Conservation (phyloP, 2,113 vertebrate species). For the Desmodus rotundus region DNA sequence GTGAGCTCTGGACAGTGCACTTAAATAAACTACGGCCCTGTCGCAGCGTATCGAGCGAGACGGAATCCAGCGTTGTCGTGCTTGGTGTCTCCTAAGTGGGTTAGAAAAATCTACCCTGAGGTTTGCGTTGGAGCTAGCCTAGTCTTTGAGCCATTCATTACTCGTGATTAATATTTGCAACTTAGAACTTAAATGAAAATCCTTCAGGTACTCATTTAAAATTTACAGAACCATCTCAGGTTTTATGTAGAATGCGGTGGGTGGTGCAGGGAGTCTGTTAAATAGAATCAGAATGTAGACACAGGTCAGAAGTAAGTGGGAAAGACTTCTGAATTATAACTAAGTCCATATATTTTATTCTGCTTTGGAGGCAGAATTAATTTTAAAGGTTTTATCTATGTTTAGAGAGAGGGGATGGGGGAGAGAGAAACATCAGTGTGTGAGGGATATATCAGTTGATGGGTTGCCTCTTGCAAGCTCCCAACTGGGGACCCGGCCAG, state of each 20-base stretch:
- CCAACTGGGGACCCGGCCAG: too few species aligned
- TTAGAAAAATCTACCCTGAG: slow-evolving; percentile 38
- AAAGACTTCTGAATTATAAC: slow-evolving; percentile 26
- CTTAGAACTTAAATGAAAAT: slow-evolving; percentile 53
- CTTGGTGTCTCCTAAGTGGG: slow-evolving; percentile 57
- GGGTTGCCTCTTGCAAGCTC: too few species aligned
- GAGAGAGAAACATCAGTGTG: too few species aligned
- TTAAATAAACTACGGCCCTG: slow-evolving; percentile 53
- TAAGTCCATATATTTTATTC: slow-evolving; percentile 7
- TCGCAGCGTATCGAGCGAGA: slow-evolving; percentile 47
- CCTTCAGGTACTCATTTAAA: slow-evolving; percentile 51
- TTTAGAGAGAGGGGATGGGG: too few species aligned
- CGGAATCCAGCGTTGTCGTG: slow-evolving; percentile 57
- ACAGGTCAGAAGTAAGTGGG: slow-evolving; percentile 35
- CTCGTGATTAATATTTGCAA: slow-evolving; percentile 63
- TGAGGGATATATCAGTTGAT: too few species aligned
- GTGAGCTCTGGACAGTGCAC: slow-evolving; percentile 53
- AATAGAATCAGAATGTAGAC: slow-evolving; percentile 3
- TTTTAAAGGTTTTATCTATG: not conserved
- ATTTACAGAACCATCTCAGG: slow-evolving; percentile 26
- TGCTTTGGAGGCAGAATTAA: slow-evolving; percentile 40
- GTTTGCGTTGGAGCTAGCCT: slow-evolving; percentile 32
- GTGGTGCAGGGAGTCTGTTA: not conserved
- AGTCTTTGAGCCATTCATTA: slow-evolving; percentile 34
- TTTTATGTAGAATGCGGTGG: slow-evolving; percentile 30